Base-by-base conservation (phyloP, 37 sponge, comb jelly and placozoan genomes). In the Chondrosia reniformis region DNA sequence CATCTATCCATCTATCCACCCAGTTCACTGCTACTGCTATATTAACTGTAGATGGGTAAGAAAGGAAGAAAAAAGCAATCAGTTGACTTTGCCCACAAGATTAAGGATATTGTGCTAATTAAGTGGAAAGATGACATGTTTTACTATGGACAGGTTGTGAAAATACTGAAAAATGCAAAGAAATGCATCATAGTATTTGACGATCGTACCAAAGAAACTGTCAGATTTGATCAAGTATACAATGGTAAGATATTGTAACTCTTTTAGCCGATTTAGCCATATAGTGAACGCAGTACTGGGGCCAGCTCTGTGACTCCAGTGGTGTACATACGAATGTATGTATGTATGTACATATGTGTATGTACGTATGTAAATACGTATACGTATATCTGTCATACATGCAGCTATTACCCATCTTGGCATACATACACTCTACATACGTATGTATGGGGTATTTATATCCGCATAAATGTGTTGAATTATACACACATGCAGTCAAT, bases 141-240 rank as follows among this genome's bases (percentile, higher is more conserved):
- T 24, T 94, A 94, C 84, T 94, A 93, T 66, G 95, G 89, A 39
- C 88, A 94, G 72, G 84, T 94, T 44, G 86, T 84, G 84, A 76
- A 64, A 24, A 85, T 94, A 15, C 82, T 86, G 67, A 45, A 66
- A 13, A 81, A 58, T 36, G 34, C 63, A 40, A 64, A 61, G 63
- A 91, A 76, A 37, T 94, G 95, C 67, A 66, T 65, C 0, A 88
- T 94, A 3, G 64, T 94, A 0, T 94, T 94, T 63, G 95, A 94
- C 33, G 95, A 94, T 52, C 80, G 78, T 63, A 88, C 95, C 0
- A 81, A 83, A 25, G 95, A 84, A 38, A 79, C 82, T 31, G 92
- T 88, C 3, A 46, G 81, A 46, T 94, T 91, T 65, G 27, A 22
- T 1, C 86, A 91, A 67, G 80, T 94, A 33, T 88, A 91, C 78